Conservation (phyloP, 2,888 invertebrate species). For the Aromia moschata region DNA sequence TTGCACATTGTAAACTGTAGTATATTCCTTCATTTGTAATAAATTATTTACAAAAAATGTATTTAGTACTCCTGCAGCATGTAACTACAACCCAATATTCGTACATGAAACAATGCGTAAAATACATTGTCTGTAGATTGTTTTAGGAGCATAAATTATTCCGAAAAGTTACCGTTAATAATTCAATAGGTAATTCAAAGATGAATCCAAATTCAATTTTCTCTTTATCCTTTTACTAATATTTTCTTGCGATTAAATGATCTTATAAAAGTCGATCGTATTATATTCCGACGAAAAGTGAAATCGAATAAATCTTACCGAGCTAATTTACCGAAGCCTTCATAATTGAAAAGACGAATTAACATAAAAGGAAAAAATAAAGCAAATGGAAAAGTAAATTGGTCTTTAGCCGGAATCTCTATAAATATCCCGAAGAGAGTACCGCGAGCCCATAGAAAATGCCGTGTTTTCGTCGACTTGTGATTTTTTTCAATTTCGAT, state of each 20-base stretch:
- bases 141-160: too few species aligned
- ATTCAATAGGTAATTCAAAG: too few species aligned
- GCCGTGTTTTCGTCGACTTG: conserved; percentile 11
- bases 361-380: conserved; percentile 23
- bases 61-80: too few species aligned
- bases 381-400: conserved; percentile 26
- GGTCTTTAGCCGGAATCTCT: conserved; percentile 10
- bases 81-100: too few species aligned
- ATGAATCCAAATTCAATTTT: too few species aligned
- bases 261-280: neutral
- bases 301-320: conserved; percentile 18
- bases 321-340: conserved; percentile 22
- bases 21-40: too few species aligned
- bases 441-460: conserved; percentile 21
- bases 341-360: conserved; percentile 26
- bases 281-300: conserved; percentile 1
- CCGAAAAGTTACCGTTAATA: too few species aligned
- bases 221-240: too few species aligned
- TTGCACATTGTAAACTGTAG: too few species aligned
- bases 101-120: too few species aligned
- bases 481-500: conserved; percentile 13
- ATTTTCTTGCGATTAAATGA: neutral
- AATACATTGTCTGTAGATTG: too few species aligned
- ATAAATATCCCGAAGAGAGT: conserved; percentile 14
- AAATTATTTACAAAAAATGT: too few species aligned